Conservation (phyloP, 2,113 vertebrate species). For the Murina feae region DNA sequence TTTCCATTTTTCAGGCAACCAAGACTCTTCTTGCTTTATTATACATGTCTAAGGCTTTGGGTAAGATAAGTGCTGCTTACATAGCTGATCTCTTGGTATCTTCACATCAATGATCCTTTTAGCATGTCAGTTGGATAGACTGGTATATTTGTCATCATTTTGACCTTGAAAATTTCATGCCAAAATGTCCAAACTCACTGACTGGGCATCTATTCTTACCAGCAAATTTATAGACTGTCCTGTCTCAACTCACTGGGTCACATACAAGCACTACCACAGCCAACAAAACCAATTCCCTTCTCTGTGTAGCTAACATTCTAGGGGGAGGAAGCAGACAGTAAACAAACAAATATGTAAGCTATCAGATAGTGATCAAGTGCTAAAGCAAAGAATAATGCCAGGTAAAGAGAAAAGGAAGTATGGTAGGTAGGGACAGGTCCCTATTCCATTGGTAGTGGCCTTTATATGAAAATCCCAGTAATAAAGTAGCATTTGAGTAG, state of each 20-base stretch:
- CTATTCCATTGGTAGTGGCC: background rate
- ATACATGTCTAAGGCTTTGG: background rate
- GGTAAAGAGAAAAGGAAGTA: background rate
- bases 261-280: background rate
- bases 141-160: background rate
- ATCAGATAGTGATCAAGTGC: background rate
- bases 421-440: too few relatives aligned
- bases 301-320: background rate
- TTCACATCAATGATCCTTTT: background rate
- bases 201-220: background rate
- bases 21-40: background rate
- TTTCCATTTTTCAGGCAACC: conserved; percentile 11
- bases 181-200: background rate
- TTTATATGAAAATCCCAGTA: background rate
- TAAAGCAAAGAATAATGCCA: background rate
- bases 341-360: background rate
- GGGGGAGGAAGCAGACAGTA: background rate
- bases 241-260: background rate
- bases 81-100: background rate
- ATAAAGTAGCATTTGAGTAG: background rate
- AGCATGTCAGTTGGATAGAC: background rate
- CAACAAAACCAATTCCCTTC: background rate
- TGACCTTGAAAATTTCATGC: background rate
- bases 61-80: background rate
- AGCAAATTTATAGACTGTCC: background rate